phyloP scores from a whole-genome alignment of 2,888 invertebrate species.

The Drosophila subquinaria region DNA sequence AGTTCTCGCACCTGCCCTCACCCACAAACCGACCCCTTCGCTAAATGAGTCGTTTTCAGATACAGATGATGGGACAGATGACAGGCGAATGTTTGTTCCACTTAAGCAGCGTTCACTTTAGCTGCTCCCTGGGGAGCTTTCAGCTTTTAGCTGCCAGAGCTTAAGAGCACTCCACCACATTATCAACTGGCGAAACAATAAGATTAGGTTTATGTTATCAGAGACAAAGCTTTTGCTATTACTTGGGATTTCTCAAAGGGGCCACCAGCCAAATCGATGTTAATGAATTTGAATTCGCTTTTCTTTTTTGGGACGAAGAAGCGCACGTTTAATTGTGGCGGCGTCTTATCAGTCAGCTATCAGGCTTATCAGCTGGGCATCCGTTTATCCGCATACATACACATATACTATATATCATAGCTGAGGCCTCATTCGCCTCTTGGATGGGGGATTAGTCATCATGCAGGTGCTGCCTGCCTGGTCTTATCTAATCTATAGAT shows the following conservation, averaged over 20 bases:
- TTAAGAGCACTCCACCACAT: constrained; percentile 3
- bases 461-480: constrained; percentile 48
- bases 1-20: constrained; percentile 16
- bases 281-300: constrained; percentile 21
- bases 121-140: constrained; percentile 46
- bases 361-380: constrained; percentile 35
- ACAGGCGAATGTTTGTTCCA: constrained; percentile 29
- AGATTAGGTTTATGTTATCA: constrained; percentile 36
- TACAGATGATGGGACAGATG: constrained; percentile 11
- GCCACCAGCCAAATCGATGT: background rate
- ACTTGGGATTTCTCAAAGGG: background rate
- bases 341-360: constrained; percentile 37
- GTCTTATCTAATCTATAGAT: constrained; percentile 47
- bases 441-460: constrained; percentile 45
- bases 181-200: constrained; percentile 22
- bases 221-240: constrained; percentile 7
- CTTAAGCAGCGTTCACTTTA: constrained; percentile 42
- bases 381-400: constrained; percentile 30
- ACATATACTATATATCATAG: background rate
- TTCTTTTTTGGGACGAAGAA: background rate
- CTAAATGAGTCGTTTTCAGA: background rate
- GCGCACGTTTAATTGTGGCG: background rate
- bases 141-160: constrained; percentile 20
- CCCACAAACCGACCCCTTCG: background rate
- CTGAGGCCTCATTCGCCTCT: constrained; percentile 4